These are phyloP conservation scores for Oreonectes daqikongensis DNA, from an alignment of 2,797 vertebrate genomes.

Conservation along the genomic window DNA sequence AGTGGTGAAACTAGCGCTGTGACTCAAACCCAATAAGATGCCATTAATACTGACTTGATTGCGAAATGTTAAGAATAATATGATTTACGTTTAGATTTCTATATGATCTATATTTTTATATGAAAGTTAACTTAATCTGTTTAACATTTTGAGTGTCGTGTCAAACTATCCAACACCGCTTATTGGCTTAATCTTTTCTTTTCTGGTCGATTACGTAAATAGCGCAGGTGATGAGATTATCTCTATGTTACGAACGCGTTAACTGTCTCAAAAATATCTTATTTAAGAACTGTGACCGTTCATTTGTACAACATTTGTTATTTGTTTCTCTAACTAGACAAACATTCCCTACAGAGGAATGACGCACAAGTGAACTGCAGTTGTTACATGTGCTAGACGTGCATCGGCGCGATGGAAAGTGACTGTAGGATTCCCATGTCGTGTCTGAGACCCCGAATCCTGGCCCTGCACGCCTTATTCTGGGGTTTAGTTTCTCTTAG, in stretches of 20 bases:
- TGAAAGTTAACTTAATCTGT: background rate
- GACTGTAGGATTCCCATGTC: conserved; percentile 75
- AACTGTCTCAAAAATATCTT: background rate
- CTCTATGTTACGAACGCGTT: background rate
- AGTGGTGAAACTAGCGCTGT: background rate
- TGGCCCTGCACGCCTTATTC: conserved; percentile 76
- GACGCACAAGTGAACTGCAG: conserved; percentile 14
- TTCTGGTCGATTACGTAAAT: background rate
- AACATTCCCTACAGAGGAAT: background rate
- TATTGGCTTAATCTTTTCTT: no score
- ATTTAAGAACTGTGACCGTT: background rate
- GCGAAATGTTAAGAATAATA: no score
- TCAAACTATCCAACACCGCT: background rate
- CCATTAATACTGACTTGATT: background rate
- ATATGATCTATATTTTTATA: no score
- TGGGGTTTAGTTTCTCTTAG: conserved; percentile 79
- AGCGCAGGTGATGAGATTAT: background rate
- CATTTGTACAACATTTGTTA: conserved; percentile 8
- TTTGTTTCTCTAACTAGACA: background rate
- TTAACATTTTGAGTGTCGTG: background rate
- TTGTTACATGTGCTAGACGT: conserved; percentile 25
- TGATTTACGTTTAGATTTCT: no score
- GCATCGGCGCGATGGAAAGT: conserved; percentile 71
- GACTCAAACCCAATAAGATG: background rate
- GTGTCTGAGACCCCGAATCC: conserved; percentile 73